Percentiles rank a stretch among this genome's conserved stretches.
Evolutionary conservation across 2,797 vertebrate species (phyloP).

Genomic region (Pagetopsis macropterus): DNA sequence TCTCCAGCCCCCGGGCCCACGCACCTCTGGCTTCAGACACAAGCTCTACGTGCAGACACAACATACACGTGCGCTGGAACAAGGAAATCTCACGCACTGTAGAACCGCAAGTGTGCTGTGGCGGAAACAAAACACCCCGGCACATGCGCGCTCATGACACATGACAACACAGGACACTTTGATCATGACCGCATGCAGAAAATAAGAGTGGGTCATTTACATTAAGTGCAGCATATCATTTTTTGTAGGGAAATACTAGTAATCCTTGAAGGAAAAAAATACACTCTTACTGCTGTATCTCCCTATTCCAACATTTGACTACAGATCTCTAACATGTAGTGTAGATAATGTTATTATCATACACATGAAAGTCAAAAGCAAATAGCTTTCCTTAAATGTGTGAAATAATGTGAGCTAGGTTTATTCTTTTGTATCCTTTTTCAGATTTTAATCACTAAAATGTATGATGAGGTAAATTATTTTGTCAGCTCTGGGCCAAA

Average conservation of each 20-base stretch:
- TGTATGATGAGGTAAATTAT: neutral
- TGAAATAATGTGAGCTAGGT: neutral
- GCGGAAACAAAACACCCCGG: slow-evolving; percentile 29
- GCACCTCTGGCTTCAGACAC: slow-evolving; percentile 66
- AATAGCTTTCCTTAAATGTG: slow-evolving; percentile 13
- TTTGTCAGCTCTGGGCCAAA: neutral
- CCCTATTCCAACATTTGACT: neutral
- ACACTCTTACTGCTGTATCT: slow-evolving; percentile 5
- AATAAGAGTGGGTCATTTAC: slow-evolving; percentile 23
- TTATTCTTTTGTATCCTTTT: slow-evolving; percentile 4
- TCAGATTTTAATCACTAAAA: slow-evolving; percentile 1
- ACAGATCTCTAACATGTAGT: neutral
- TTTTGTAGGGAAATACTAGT: slow-evolving; percentile 7
- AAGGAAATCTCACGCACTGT: slow-evolving; percentile 35
- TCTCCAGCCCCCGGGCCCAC: slow-evolving; percentile 60
- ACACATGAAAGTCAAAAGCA: neutral
- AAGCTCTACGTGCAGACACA: slow-evolving; percentile 36
- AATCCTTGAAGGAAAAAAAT: neutral
- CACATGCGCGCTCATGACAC: slow-evolving; percentile 22
- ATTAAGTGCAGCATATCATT: slow-evolving; percentile 5
- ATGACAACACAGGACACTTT: slow-evolving; percentile 38
- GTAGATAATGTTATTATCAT: neutral
- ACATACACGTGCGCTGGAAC: slow-evolving; percentile 14
- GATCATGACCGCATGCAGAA: slow-evolving; percentile 58
- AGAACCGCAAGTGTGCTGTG: slow-evolving; percentile 4